phyloP scores from a whole-genome alignment of 2,797 vertebrate genomes.

The Acanthiza pusilla region DNA sequence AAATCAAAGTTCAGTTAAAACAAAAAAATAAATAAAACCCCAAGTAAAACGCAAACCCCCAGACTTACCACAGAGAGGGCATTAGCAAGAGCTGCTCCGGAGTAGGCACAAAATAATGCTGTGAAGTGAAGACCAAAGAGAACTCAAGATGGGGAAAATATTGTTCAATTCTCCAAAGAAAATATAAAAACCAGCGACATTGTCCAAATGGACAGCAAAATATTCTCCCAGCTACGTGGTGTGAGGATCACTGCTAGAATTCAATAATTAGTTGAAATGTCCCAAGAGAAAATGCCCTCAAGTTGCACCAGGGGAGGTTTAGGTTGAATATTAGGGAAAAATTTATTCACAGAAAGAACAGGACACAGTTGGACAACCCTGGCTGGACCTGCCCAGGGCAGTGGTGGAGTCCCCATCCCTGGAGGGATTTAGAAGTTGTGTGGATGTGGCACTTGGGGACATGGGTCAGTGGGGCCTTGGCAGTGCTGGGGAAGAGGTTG shows the following conservation, averaged over 20 bases:
- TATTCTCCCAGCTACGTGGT: not conserved
- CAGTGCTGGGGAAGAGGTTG: not conserved
- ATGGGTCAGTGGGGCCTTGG: not conserved
- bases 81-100: conserved; percentile 83
- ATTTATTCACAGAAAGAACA: not conserved
- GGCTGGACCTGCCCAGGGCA: not conserved
- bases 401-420: not conserved
- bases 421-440: not conserved
- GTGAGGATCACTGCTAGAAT: not conserved
- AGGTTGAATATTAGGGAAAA: not conserved
- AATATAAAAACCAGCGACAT: not conserved
- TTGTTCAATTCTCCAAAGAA: not conserved
- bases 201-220: not conserved
- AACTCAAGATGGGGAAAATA: not conserved
- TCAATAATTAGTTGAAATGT: not conserved
- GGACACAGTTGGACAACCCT: not conserved
- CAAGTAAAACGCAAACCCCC: rapidly evolving
- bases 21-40: not conserved
- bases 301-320: not conserved
- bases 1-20: not conserved
- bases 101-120: conserved; percentile 93
- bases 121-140: conserved; percentile 22
- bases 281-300: not conserved
- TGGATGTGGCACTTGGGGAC: not conserved
- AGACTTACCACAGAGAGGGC: conserved; percentile 83